These are phyloP conservation scores for Prorops nasuta DNA, from an alignment of 1,140 invertebrate species.

Conservation along the genomic window DNA sequence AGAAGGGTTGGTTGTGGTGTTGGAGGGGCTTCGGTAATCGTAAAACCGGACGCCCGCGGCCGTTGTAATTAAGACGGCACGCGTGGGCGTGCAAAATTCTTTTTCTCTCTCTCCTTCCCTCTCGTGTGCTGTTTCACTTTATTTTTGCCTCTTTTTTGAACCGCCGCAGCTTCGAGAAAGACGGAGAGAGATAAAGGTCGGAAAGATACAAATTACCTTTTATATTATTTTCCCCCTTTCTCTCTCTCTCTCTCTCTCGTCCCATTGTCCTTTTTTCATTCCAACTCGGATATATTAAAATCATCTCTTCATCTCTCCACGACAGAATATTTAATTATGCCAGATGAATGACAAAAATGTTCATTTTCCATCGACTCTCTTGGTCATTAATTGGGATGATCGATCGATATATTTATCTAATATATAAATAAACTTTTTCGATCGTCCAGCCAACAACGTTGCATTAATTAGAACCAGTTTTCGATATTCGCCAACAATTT, in stretches of 20 bases:
- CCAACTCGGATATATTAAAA: too few species aligned
- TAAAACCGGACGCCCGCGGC: slow-evolving; percentile 23
- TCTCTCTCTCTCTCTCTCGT: neutral
- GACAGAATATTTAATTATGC: too few species aligned
- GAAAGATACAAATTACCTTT: too few species aligned
- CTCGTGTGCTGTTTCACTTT: neutral
- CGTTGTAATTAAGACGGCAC: slow-evolving; percentile 35
- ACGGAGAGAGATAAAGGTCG: neutral
- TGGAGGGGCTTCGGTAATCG: slow-evolving; percentile 17
- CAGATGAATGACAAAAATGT: too few species aligned
- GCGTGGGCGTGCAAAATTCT: slow-evolving; percentile 32
- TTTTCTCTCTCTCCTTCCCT: slow-evolving; percentile 13
- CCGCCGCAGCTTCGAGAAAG: neutral
- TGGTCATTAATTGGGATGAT: too few species aligned
- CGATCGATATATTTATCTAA: too few species aligned
- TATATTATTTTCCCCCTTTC: neutral
- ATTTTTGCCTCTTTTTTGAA: neutral
- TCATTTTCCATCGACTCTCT: too few species aligned
- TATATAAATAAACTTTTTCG: too few species aligned
- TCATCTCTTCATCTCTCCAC: too few species aligned
- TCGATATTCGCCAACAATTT: too few species aligned
- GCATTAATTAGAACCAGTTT: too few species aligned
- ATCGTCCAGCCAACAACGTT: too few species aligned
- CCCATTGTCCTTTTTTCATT: neutral
- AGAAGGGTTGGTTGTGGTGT: slow-evolving; percentile 8